Conservation (phyloP, 2,113 vertebrate genomes). For the Sitta europaea region DNA sequence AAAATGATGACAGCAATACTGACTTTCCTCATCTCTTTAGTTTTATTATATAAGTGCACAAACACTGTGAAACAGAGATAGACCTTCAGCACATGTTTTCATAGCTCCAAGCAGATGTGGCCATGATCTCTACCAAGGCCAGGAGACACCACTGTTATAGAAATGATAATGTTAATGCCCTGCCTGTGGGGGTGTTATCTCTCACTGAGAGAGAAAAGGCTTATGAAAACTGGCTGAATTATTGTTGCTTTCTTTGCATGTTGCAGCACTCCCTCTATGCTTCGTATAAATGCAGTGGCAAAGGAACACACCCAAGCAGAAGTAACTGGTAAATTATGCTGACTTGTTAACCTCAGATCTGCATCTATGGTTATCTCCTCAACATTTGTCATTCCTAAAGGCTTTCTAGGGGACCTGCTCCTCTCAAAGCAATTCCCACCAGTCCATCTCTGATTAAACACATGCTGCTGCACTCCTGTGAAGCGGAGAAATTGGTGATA, state of each 20-base stretch:
- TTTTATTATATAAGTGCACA: neutral
- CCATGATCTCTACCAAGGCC: neutral
- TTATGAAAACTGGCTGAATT: neutral
- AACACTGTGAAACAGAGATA: neutral
- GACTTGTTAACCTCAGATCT: neutral
- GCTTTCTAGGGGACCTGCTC: neutral
- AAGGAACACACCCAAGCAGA: neutral
- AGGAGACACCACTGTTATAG: neutral
- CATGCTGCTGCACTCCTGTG: fast-evolving
- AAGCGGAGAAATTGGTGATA: neutral
- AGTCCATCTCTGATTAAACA: neutral
- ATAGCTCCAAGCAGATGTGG: neutral
- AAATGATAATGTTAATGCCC: neutral
- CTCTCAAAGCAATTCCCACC: neutral
- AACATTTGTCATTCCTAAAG: neutral
- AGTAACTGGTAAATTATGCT: neutral
- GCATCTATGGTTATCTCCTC: neutral
- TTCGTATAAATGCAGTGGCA: neutral
- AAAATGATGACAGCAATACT: neutral
- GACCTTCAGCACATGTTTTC: neutral
- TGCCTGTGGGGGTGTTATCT: neutral
- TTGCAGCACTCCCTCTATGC: neutral
- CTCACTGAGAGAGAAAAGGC: neutral
- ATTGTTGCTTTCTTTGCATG: neutral
- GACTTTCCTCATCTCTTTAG: neutral